A percentile compares a stretch with the other conserved stretches of the same genome.
These are phyloP conservation scores for Dermatophagoides farinae DNA, from an alignment of 1,140 invertebrate genomes.

Conservation along the genomic window DNA sequence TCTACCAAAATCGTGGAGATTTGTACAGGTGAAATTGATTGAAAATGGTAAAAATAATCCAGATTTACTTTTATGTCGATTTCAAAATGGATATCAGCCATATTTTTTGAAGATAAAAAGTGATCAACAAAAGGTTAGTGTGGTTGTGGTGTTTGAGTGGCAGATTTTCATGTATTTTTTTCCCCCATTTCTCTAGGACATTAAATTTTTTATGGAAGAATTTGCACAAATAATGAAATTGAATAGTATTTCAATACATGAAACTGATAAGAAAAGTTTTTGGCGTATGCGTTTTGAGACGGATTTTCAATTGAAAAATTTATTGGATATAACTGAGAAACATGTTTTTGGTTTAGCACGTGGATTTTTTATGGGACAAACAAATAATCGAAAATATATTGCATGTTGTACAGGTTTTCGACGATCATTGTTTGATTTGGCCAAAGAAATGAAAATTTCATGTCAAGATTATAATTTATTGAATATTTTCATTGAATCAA, in stretches of 20 bases:
- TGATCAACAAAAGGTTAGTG: conserved; percentile 10
- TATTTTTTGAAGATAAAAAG: conserved; percentile 7
- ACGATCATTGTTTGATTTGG: background rate
- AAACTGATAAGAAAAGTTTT: conserved; percentile 15
- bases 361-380: conserved; percentile 35
- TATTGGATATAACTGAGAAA: conserved; percentile 32
- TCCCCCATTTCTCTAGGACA: conserved; percentile 13
- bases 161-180: background rate
- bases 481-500: conserved; percentile 9
- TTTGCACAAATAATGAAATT: conserved; percentile 16
- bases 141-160: background rate
- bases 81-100: conserved; percentile 7
- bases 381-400: conserved; percentile 26
- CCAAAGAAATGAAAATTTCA: background rate
- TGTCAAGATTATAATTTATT: background rate
- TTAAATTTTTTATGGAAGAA: conserved; percentile 14
- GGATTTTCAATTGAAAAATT: conserved; percentile 11
- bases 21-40: conserved; percentile 3
- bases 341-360: conserved; percentile 41
- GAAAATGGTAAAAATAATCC: background rate
- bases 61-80: conserved; percentile 5
- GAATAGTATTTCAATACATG: conserved; percentile 14
- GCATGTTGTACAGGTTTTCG: conserved; percentile 15
- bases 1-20: conserved; percentile 11
- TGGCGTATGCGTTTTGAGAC: conserved; percentile 15